Base-by-base conservation (phyloP, 2,888 invertebrate genomes). In the Chymomyza caudatula region DNA sequence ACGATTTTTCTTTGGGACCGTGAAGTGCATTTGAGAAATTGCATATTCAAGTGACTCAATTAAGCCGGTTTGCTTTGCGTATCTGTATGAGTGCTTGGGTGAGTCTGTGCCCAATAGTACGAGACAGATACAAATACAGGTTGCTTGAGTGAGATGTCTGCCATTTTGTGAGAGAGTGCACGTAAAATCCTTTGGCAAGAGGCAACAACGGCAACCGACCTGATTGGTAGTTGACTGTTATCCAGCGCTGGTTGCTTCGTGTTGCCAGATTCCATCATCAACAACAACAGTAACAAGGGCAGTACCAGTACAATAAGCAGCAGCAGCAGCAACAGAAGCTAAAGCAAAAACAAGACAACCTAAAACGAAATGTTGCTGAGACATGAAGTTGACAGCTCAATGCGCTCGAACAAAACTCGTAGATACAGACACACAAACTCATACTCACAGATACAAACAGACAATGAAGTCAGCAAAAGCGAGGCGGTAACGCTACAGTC, bases 351-450 rank as follows among this genome's bases (percentile, higher is more conserved):
- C 63, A 71, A 71, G 66, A 69, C 73, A 73, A 86, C 80, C 84
- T 86, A 85, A 80, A 83, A 87, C 86, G 85, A 87, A 83, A 83
- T 78, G 86, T 73, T 81, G 86, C 85, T 78, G 85, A 87, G 87
- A 87, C 83, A 87, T 87, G 86, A 86, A 87, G 83, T 83, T 87
- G 87, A 83, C 87, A 87, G 87, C 87, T 87, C 88, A 88, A 87
- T 87, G 89, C 88, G 78, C 88, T 82, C 76, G 82, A 87, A 86
- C 85, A 86, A 84, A 86, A 86, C 85, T 74, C 83, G 69, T 68
- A 63, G 55, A 59, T 59, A 56, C 68, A 47, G 44, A 44, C 11
- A 57, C 53, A 54, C 6, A 58, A 13, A 63, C 22, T 52, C 25
- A 71, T 20, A 53, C 60, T 51, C 57, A 60, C 56, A 22, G 60